Conservation (phyloP, 2,888 invertebrate genomes). For the Bruchidius siliquastri region DNA sequence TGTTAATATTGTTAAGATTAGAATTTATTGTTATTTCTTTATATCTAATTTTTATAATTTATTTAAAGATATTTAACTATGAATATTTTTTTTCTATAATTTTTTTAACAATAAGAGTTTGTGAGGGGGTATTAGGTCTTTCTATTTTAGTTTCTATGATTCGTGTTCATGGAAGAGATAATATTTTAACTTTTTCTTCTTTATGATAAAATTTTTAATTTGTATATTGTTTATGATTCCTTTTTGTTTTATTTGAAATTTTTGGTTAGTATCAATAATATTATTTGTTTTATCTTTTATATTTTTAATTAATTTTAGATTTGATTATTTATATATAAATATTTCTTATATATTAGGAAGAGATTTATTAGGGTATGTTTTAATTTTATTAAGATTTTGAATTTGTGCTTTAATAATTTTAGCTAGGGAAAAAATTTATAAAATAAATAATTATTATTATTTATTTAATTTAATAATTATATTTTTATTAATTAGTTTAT, state of each 20-base stretch:
- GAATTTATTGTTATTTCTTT: conserved; percentile 54
- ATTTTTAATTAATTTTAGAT: conserved; percentile 47
- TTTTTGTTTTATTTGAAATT: conserved; percentile 52
- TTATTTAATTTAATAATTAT: conserved; percentile 51
- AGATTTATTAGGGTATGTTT: conserved; percentile 54
- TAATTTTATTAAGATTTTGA: conserved; percentile 57
- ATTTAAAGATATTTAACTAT: conserved; percentile 48
- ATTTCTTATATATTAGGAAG: conserved; percentile 49
- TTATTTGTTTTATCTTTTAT: conserved; percentile 52
- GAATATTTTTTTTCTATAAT: conserved; percentile 56
- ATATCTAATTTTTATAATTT: conserved; percentile 43
- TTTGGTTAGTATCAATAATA: conserved; percentile 53
- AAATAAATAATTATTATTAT: conserved; percentile 45
- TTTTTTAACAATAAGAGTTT: conserved; percentile 60
- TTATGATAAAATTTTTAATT: conserved; percentile 56
- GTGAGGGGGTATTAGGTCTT: conserved; percentile 61
- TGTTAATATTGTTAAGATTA: conserved; percentile 56
- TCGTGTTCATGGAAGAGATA: conserved; percentile 61
- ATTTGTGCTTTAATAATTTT: conserved; percentile 58
- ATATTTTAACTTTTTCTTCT: conserved; percentile 57
- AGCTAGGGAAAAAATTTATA: conserved; percentile 51
- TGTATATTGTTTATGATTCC: conserved; percentile 51
- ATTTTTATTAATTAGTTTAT: conserved; percentile 53
- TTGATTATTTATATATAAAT: conserved; percentile 42
- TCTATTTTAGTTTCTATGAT: conserved; percentile 59